phyloP scores from a whole-genome alignment of 2,888 invertebrate species.

The Shargacucullia verbasci region DNA sequence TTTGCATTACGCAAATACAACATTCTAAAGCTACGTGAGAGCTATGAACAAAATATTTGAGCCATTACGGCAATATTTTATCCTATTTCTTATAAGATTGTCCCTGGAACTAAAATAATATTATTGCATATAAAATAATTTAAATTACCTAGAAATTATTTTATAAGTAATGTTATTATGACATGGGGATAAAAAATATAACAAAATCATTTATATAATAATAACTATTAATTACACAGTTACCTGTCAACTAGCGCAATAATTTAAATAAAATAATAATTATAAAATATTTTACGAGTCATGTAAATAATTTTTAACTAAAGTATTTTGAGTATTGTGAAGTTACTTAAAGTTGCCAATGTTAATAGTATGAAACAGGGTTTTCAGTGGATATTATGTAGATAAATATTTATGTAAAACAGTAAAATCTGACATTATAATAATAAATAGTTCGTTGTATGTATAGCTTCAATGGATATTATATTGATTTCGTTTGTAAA shows the following conservation, averaged over 20 bases:
- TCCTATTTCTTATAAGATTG: neutral
- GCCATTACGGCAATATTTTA: neutral
- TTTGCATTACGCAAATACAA: neutral
- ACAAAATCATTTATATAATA: no score
- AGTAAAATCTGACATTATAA: constrained; percentile 35
- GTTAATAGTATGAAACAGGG: constrained; percentile 67
- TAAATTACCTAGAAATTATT: no score
- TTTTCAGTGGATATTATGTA: constrained; percentile 56
- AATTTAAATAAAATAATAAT: constrained; percentile 36
- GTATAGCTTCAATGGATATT: constrained; percentile 55
- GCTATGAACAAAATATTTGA: constrained; percentile 24
- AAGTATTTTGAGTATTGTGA: constrained; percentile 56
- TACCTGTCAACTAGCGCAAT: constrained; percentile 56
- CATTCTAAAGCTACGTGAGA: neutral
- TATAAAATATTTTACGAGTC: constrained; percentile 30
- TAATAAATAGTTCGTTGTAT: constrained; percentile 40
- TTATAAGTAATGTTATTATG: neutral
- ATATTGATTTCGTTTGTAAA: constrained; percentile 72
- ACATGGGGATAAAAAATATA: neutral
- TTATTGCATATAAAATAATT: neutral
- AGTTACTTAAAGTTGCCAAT: constrained; percentile 72
- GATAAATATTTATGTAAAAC: constrained; percentile 43
- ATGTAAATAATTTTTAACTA: constrained; percentile 53
- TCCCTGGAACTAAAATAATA: neutral
- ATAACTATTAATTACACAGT: constrained; percentile 30